Percentiles rank a stretch among this genome's conserved stretches.
Evolutionary conservation across 2,797 vertebrate genomes (phyloP).

Genomic region (Crocidura indochinensis): DNA sequence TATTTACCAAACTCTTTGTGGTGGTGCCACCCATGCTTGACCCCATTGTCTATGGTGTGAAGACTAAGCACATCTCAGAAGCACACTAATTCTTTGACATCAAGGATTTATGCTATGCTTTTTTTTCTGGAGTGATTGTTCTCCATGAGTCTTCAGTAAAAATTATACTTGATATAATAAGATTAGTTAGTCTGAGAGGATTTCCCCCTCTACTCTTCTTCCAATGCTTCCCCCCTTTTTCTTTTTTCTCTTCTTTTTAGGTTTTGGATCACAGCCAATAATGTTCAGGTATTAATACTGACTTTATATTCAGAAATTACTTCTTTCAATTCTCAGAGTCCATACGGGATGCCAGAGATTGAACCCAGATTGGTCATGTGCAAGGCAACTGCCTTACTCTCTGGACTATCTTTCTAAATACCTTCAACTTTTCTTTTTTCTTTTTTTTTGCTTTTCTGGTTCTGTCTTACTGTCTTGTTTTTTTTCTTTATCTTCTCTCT

Average conservation of each 20-base stretch:
- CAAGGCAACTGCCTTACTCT: background rate
- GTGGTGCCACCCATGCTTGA: conserved; percentile 83
- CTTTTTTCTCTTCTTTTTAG: background rate
- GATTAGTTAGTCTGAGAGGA: background rate
- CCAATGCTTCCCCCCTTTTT: background rate
- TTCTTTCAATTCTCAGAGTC: no score
- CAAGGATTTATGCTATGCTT: conserved; percentile 63
- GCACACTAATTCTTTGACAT: conserved; percentile 20
- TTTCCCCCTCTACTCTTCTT: background rate
- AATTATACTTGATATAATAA: conserved; percentile 43
- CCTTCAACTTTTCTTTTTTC: background rate
- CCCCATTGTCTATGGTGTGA: conserved; percentile 82
- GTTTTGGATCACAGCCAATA: background rate
- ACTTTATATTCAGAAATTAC: no score
- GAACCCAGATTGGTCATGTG: no score
- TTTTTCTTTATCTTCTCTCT: background rate
- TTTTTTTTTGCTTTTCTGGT: background rate
- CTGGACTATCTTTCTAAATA: no score
- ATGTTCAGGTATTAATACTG: no score
- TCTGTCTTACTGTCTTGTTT: background rate
- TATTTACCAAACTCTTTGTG: conserved; percentile 83
- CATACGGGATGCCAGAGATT: no score
- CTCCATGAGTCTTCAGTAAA: background rate
- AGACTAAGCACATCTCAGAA: conserved; percentile 79
- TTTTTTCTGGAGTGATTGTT: conserved; percentile 48